Percentiles rank a stretch among this genome's conserved stretches.
phyloP scores from a whole-genome alignment of 1,140 invertebrate species.

The Hycleus cichorii region DNA sequence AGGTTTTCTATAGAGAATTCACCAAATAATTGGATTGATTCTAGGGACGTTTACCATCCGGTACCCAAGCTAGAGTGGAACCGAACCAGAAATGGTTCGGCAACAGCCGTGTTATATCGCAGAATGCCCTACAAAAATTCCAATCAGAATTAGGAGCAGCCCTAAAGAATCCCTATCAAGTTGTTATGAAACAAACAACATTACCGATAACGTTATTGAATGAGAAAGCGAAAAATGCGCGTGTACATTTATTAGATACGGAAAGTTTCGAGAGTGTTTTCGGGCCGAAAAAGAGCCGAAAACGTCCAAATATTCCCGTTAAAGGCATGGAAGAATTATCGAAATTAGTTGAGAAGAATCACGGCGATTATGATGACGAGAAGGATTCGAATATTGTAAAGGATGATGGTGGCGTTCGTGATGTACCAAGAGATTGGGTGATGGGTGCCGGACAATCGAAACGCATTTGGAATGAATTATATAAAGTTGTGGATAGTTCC shows the following conservation, averaged over 20 bases:
- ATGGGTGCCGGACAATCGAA: constrained; percentile 92
- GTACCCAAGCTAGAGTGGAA: constrained; percentile 88
- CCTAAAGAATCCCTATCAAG: constrained; percentile 93
- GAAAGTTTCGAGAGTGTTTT: constrained; percentile 93
- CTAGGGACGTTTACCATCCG: constrained; percentile 80
- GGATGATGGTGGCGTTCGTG: constrained; percentile 72
- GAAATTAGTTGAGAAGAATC: constrained; percentile 59
- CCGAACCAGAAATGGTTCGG: constrained; percentile 99
- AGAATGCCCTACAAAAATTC: constrained; percentile 93
- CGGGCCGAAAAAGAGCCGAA: constrained; percentile 88
- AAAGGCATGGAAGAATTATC: constrained; percentile 64
- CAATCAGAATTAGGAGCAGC: constrained; percentile 92
- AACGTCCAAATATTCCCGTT: constrained; percentile 78
- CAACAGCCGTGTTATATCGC: constrained; percentile 84
- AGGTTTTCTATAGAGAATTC: neutral
- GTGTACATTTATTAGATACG: constrained; percentile 92
- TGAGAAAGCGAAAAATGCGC: constrained; percentile 82
- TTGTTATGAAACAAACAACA: constrained; percentile 94
- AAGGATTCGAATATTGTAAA: constrained; percentile 77
- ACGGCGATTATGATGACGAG: constrained; percentile 67
- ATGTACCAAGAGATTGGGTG: constrained; percentile 72
- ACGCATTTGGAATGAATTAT: constrained; percentile 98
- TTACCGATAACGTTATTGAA: constrained; percentile 91
- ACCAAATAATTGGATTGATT: neutral
- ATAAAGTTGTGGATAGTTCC: constrained; percentile 98